Conservation (phyloP, 1,140 invertebrate genomes). For the Bombus ignitus region DNA sequence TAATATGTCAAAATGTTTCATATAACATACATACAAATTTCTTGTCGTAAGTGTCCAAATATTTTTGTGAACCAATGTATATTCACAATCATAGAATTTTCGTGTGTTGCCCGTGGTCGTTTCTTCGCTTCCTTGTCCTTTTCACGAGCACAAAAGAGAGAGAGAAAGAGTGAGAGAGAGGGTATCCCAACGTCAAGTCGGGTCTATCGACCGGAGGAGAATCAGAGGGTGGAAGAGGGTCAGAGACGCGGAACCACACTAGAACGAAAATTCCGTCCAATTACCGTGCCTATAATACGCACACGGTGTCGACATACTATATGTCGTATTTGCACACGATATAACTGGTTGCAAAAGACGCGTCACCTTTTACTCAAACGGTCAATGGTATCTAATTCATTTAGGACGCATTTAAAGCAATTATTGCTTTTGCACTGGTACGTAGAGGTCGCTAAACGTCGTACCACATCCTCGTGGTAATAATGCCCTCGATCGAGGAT, state of each 20-base stretch:
- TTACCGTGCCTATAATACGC: conserved; percentile 1
- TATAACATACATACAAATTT: neutral
- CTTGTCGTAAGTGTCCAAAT: neutral
- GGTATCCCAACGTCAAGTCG: conserved; percentile 45
- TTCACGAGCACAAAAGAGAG: neutral
- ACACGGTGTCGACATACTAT: neutral
- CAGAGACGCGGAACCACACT: conserved; percentile 51
- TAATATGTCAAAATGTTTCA: neutral
- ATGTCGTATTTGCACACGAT: neutral
- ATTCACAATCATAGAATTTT: conserved; percentile 12
- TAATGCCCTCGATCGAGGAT: conserved; percentile 18
- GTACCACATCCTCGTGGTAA: conserved; percentile 23
- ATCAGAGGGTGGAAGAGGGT: conserved; percentile 61
- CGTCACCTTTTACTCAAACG: neutral
- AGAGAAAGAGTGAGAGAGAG: neutral
- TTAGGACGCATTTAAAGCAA: conserved; percentile 42
- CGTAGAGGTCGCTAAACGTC: conserved; percentile 54
- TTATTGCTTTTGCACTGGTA: conserved; percentile 33
- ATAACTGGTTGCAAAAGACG: neutral
- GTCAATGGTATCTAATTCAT: conserved; percentile 41
- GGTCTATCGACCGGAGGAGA: conserved; percentile 64
- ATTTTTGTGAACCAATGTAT: neutral
- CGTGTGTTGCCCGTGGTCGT: neutral
- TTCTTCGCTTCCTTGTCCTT: neutral
- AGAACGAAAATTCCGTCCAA: conserved; percentile 33